A percentile compares a stretch with the other conserved stretches of the same genome.
Evolutionary conservation across 2,797 vertebrate genomes (phyloP).

Genomic region (Neomorphus geoffroyi): DNA sequence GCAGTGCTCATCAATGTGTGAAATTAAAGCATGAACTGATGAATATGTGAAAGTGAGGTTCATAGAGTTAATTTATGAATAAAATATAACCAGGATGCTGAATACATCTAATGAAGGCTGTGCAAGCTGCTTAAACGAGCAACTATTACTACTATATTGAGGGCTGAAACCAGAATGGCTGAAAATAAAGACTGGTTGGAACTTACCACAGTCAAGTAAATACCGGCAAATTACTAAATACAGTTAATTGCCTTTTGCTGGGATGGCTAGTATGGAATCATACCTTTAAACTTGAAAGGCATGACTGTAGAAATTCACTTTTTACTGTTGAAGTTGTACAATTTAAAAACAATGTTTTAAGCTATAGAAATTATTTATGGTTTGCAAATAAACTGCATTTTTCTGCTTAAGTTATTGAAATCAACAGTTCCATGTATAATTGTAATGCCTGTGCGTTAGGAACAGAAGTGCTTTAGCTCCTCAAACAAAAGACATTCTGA

Average conservation of each 20-base stretch:
- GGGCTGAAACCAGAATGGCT: not conserved
- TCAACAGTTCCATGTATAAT: not conserved
- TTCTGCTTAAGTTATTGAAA: not conserved
- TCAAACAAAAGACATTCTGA: not conserved
- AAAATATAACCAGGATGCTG: conserved; percentile 4
- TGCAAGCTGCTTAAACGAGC: not conserved
- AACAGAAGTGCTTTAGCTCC: not conserved
- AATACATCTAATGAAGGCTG: not conserved
- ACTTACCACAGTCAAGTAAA: not conserved
- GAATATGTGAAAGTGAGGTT: conserved; percentile 4
- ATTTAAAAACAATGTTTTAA: not conserved
- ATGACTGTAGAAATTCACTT: not conserved
- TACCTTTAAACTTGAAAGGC: not conserved
- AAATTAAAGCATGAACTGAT: conserved; percentile 46
- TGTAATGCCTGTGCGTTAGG: not conserved
- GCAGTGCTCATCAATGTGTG: conserved; percentile 13
- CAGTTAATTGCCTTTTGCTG: not conserved
- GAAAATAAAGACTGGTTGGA: not conserved
- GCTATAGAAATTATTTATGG: not conserved
- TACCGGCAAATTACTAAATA: not conserved
- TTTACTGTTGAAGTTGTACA: not conserved
- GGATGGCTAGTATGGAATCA: not conserved
- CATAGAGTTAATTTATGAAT: conserved; percentile 34
- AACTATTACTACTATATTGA: not conserved
- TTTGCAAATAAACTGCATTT: not conserved